Conservation (phyloP, 2,797 vertebrate species). For the Enteromius afrohamiltoni region DNA sequence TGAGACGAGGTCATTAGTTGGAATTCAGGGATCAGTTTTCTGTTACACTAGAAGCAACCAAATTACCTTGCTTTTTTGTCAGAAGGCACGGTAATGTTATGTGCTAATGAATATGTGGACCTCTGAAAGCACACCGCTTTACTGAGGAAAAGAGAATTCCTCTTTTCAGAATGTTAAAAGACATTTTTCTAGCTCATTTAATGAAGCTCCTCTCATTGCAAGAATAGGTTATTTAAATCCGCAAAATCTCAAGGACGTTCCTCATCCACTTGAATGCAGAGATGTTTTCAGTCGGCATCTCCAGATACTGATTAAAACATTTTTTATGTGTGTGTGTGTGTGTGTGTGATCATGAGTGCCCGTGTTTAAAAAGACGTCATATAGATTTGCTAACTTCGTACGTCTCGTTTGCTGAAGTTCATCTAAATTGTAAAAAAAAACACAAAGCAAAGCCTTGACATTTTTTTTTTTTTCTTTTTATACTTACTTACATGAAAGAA, state of each 20-base stretch:
- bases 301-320: constrained; percentile 41
- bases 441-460: constrained; percentile 10
- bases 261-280: constrained; percentile 53
- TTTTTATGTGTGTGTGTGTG: background rate
- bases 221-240: constrained; percentile 60
- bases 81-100: constrained; percentile 40
- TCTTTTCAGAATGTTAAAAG: constrained; percentile 51
- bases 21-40: constrained; percentile 49
- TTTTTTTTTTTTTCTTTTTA: constrained; percentile 24
- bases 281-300: constrained; percentile 49
- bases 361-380: background rate
- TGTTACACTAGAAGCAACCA: constrained; percentile 51
- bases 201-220: constrained; percentile 53
- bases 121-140: constrained; percentile 37
- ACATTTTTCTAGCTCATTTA: constrained; percentile 51
- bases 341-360: background rate
- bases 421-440: constrained; percentile 16
- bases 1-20: constrained; percentile 43
- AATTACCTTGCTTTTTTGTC: constrained; percentile 57
- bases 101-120: constrained; percentile 34
- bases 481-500: background rate
- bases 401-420: background rate
- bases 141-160: constrained; percentile 34
- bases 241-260: constrained; percentile 54
- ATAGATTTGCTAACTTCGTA: background rate